Evolutionary conservation across 2,797 vertebrate genomes (phyloP).

Genomic region (Xenentodon cancila): DNA sequence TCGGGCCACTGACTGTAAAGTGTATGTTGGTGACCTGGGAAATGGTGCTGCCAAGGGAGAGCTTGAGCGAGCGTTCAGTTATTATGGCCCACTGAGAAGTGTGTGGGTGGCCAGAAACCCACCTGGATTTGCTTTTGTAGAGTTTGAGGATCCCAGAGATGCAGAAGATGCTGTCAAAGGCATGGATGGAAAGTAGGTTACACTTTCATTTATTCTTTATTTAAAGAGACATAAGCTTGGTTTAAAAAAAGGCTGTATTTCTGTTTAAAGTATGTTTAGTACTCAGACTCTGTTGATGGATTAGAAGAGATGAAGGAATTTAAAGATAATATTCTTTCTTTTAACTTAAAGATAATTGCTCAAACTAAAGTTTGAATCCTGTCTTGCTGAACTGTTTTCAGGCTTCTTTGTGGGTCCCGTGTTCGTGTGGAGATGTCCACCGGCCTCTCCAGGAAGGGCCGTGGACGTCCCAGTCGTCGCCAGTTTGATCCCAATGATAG

Average conservation of each 20-base stretch:
- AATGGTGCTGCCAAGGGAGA: conserved; percentile 83
- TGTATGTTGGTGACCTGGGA: conserved; percentile 82
- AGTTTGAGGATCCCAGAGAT: conserved; percentile 83
- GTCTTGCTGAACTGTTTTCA: conserved; percentile 28
- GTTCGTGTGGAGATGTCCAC: conserved; percentile 87
- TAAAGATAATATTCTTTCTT: background rate
- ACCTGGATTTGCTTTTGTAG: conserved; percentile 83
- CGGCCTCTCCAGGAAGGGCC: conserved; percentile 84
- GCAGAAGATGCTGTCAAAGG: conserved; percentile 84
- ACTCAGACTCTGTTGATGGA: background rate
- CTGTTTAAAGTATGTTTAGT: background rate
- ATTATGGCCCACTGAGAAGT: conserved; percentile 81
- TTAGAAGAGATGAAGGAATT: background rate
- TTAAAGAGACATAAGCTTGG: background rate
- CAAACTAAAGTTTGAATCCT: too few relatives aligned
- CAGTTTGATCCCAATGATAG: conserved; percentile 86
- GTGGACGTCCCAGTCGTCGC: conserved; percentile 83
- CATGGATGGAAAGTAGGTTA: conserved; percentile 84
- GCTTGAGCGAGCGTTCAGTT: conserved; percentile 82
- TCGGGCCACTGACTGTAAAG: conserved; percentile 80
- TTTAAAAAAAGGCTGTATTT: too few relatives aligned
- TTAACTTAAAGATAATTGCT: too few relatives aligned
- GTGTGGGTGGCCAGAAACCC: conserved; percentile 86
- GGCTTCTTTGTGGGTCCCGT: conserved; percentile 84
- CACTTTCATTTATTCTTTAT: too few relatives aligned